A percentile compares a stretch with the other conserved stretches of the same genome.
Evolutionary conservation across 2,888 invertebrate species (phyloP).

Genomic region (Melangyna quadrimaculata): DNA sequence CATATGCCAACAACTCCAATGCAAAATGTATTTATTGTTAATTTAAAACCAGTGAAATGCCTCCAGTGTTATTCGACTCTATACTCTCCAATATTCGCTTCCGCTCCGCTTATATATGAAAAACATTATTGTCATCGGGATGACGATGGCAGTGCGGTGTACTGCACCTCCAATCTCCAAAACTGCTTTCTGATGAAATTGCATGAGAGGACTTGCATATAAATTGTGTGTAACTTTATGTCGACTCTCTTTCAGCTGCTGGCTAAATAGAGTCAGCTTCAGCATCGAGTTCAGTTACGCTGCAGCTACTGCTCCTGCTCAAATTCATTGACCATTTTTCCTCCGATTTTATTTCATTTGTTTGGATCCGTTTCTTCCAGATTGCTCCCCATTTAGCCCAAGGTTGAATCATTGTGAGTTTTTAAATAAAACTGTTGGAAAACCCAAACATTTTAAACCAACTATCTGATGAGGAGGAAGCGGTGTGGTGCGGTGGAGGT

Average conservation of each 20-base stretch:
- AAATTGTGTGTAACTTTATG: constrained; percentile 24
- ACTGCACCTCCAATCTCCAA: too few relatives aligned
- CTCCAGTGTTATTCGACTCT: constrained; percentile 10
- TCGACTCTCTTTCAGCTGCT: constrained; percentile 20
- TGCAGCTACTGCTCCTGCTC: not conserved
- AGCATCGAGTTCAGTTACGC: not conserved
- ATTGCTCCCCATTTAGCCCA: constrained; percentile 5
- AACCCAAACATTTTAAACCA: not conserved
- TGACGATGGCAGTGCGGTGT: not conserved
- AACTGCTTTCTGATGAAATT: not conserved
- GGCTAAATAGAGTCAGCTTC: not conserved
- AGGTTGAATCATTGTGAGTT: constrained; percentile 12
- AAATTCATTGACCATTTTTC: constrained; percentile 44
- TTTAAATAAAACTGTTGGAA: constrained; percentile 12
- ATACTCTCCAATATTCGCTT: too few relatives aligned
- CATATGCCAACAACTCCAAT: not conserved
- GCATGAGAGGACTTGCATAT: not conserved
- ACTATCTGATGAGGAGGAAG: constrained; percentile 1
- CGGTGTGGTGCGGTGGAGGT: not conserved
- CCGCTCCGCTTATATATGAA: not conserved
- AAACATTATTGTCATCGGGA: not conserved
- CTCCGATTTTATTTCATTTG: constrained; percentile 44
- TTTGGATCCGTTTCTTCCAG: constrained; percentile 6
- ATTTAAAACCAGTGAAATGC: constrained; percentile 17
- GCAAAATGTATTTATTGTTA: constrained; percentile 30